Conservation (phyloP, 2,797 vertebrate species). For the Leucoraja ocellata region DNA sequence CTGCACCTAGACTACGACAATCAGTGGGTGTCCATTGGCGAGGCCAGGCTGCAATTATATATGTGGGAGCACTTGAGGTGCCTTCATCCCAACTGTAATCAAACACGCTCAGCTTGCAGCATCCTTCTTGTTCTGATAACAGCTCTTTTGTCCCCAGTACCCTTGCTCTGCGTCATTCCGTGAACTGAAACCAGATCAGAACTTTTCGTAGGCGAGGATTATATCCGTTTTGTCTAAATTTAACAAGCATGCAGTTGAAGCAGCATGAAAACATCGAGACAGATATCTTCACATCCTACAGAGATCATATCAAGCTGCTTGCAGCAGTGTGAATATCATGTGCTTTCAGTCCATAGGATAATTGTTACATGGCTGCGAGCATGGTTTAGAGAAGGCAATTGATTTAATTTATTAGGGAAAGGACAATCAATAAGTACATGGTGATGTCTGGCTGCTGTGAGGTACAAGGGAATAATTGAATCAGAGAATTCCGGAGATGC, state of each 20-base stretch:
- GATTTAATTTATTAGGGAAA: not conserved
- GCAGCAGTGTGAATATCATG: not conserved
- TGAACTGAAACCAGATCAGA: not conserved
- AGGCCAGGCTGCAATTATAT: not conserved
- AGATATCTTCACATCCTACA: not conserved
- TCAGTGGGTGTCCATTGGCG: not conserved
- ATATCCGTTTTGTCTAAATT: not conserved
- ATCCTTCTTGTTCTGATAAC: not conserved
- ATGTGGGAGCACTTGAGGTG: too few species aligned
- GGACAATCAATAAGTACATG: not conserved
- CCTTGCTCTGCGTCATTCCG: not conserved
- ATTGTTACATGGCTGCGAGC: not conserved
- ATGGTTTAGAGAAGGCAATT: conserved; percentile 6
- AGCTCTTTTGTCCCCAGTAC: not conserved
- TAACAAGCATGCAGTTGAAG: not conserved
- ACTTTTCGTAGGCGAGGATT: not conserved
- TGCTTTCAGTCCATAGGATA: not conserved
- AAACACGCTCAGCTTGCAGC: not conserved
- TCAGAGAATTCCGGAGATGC: not conserved
- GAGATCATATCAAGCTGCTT: not conserved
- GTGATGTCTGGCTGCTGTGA: not conserved
- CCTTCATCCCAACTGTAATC: not conserved
- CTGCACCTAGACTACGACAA: not conserved
- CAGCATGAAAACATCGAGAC: not conserved
- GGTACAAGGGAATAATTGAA: conserved; percentile 14